Percentiles rank a stretch among this genome's conserved stretches.
Evolutionary conservation across 2,113 vertebrate genomes (phyloP).

Genomic region (Xyliphius kryptos): DNA sequence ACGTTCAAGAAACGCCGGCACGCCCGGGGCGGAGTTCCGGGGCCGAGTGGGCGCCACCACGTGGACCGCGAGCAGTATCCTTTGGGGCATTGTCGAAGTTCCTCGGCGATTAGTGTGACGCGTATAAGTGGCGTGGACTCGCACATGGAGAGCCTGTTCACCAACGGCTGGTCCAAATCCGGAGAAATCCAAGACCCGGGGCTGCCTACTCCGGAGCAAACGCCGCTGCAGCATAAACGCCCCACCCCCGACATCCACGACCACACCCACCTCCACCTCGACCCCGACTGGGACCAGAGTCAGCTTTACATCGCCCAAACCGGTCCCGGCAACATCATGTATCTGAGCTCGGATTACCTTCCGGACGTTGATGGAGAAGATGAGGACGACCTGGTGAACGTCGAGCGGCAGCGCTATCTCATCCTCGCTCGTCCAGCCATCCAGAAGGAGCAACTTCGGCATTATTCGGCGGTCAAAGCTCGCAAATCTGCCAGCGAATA

Average conservation of each 20-base stretch:
- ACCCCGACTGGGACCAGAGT: slow-evolving; percentile 80
- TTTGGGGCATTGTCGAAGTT: slow-evolving; percentile 75
- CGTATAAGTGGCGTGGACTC: slow-evolving; percentile 71
- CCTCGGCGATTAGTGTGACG: slow-evolving; percentile 87
- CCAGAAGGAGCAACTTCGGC: slow-evolving; percentile 50
- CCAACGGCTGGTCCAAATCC: slow-evolving; percentile 82
- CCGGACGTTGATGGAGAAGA: slow-evolving; percentile 54
- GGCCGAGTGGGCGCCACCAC: slow-evolving; percentile 70
- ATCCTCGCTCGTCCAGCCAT: slow-evolving; percentile 53
- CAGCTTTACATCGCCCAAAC: slow-evolving; percentile 76
- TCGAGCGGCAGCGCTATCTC: slow-evolving; percentile 66
- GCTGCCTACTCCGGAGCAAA: slow-evolving; percentile 91
- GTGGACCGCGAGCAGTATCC: slow-evolving; percentile 81
- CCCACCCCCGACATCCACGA: slow-evolving; percentile 54
- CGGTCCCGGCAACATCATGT: slow-evolving; percentile 66
- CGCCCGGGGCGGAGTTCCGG: slow-evolving; percentile 46
- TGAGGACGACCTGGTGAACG: slow-evolving; percentile 61
- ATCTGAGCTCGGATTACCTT: slow-evolving; percentile 71
- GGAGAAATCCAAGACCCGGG: slow-evolving; percentile 76
- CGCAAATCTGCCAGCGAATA: slow-evolving; percentile 77
- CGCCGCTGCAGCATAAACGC: slow-evolving; percentile 87
- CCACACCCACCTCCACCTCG: slow-evolving; percentile 48
- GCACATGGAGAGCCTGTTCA: slow-evolving; percentile 68
- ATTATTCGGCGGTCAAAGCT: slow-evolving; percentile 42
- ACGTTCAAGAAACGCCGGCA: slow-evolving; percentile 78